A percentile compares a stretch with the other conserved stretches of the same genome.
Evolutionary conservation across 2,113 vertebrate species (phyloP).

Genomic region (Chionodraco myersi): DNA sequence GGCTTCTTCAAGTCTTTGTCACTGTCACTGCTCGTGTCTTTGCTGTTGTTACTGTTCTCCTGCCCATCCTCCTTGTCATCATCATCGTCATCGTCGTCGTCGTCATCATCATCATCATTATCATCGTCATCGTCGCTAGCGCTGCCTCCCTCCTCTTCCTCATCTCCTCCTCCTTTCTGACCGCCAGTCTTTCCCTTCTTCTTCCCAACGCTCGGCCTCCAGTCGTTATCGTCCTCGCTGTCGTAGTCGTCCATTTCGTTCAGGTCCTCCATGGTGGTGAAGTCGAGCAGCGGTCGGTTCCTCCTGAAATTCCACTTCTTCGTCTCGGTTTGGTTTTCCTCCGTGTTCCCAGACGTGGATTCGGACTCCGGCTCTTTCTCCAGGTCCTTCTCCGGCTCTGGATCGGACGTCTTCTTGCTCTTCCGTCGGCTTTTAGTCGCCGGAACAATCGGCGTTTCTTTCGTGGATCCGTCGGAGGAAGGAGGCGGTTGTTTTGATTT

Average conservation of each 20-base stretch:
- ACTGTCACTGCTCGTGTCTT: constrained; percentile 89
- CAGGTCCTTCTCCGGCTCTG: constrained; percentile 53
- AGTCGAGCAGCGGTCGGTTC: constrained; percentile 94
- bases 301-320: constrained; percentile 99
- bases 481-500: constrained; percentile 79
- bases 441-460: constrained; percentile 79
- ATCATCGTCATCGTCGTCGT: constrained; percentile 86
- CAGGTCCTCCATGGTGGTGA: constrained; percentile 96
- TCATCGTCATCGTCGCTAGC: constrained; percentile 81
- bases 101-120: constrained; percentile 79
- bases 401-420: constrained; percentile 82
- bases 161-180: constrained; percentile 86
- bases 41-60: constrained; percentile 65
- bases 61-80: constrained; percentile 85
- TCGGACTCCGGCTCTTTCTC: constrained; percentile 32
- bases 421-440: constrained; percentile 72
- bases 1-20: constrained; percentile 89
- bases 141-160: constrained; percentile 88
- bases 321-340: constrained; percentile 89
- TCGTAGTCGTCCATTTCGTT: constrained; percentile 99
- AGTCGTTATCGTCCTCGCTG: constrained; percentile 98
- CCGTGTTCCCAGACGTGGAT: constrained; percentile 54
- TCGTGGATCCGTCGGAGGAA: constrained; percentile 85
- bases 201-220: constrained; percentile 91
- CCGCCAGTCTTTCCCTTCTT: constrained; percentile 86